Conservation (phyloP, 2,888 invertebrate genomes). For the Pyrrhia umbra region DNA sequence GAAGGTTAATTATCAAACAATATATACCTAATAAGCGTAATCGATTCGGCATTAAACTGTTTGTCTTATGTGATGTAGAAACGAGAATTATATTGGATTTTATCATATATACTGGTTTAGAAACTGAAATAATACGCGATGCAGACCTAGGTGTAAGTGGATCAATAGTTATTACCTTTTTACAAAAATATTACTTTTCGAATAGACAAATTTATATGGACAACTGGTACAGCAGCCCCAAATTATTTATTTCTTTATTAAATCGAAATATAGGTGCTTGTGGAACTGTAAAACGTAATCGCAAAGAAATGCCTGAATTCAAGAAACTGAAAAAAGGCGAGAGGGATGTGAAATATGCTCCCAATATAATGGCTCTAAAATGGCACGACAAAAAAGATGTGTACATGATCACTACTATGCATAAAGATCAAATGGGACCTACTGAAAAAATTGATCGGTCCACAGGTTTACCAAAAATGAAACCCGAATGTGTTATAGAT, state of each 20-base stretch:
- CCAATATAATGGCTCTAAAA: too few relatives aligned
- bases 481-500: too few relatives aligned
- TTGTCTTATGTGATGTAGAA: conserved; percentile 27
- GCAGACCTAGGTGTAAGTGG: not conserved
- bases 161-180: not conserved
- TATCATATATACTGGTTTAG: conserved; percentile 1
- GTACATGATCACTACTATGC: too few relatives aligned
- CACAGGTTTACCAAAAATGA: too few relatives aligned
- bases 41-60: conserved; percentile 27
- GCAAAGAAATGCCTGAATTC: not conserved
- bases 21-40: conserved; percentile 28
- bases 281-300: not conserved
- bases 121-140: not conserved
- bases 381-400: too few relatives aligned
- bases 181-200: not conserved
- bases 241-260: not conserved
- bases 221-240: too few relatives aligned
- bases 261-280: not conserved
- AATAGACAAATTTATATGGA: not conserved
- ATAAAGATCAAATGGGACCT: too few relatives aligned
- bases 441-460: too few relatives aligned
- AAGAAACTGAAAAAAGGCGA: not conserved
- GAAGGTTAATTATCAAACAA: conserved; percentile 20
- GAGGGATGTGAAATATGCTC: too few relatives aligned
- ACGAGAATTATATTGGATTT: conserved; percentile 11